A percentile compares a stretch with the other conserved stretches of the same genome.
phyloP scores from a whole-genome alignment of 2,888 invertebrate species.

The Sympetrum striolatum region DNA sequence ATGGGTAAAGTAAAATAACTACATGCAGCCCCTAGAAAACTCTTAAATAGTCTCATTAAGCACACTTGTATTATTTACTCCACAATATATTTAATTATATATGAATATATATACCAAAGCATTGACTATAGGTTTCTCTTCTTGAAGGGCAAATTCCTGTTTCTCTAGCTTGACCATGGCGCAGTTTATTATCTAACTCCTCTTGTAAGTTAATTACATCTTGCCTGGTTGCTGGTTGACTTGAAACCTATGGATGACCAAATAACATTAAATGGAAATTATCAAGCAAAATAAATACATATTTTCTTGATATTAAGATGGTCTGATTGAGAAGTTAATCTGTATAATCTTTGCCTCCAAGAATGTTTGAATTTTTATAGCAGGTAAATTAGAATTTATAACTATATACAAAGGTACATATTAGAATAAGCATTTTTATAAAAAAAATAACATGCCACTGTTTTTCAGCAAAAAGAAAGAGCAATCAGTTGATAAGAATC shows the following conservation, averaged over 20 bases:
- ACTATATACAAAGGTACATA: too few relatives aligned
- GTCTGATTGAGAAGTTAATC: conserved; percentile 3
- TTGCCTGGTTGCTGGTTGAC: conserved; percentile 92
- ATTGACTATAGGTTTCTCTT: conserved; percentile 92
- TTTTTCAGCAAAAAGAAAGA: too few relatives aligned
- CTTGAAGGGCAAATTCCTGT: conserved; percentile 96
- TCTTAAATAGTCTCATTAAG: too few relatives aligned
- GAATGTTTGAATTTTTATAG: too few relatives aligned
- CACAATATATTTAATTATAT: too few relatives aligned
- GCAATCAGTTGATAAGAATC: too few relatives aligned
- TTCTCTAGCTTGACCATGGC: conserved; percentile 92
- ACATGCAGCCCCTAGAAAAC: too few relatives aligned
- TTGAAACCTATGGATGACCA: conserved; percentile 75
- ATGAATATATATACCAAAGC: conserved; percentile 71
- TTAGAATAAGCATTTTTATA: too few relatives aligned
- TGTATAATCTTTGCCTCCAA: not conserved
- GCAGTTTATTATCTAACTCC: conserved; percentile 87
- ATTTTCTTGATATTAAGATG: not conserved
- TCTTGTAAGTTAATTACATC: conserved; percentile 97
- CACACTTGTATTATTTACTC: too few relatives aligned
- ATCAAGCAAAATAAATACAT: not conserved
- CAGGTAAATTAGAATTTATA: too few relatives aligned
- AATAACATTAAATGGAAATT: not conserved
- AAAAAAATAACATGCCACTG: too few relatives aligned
- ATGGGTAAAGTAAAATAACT: too few relatives aligned